A percentile compares a stretch with the other conserved stretches of the same genome.
Evolutionary conservation across 2,113 vertebrate species (phyloP).

Genomic region (Cnemophilus loriae): DNA sequence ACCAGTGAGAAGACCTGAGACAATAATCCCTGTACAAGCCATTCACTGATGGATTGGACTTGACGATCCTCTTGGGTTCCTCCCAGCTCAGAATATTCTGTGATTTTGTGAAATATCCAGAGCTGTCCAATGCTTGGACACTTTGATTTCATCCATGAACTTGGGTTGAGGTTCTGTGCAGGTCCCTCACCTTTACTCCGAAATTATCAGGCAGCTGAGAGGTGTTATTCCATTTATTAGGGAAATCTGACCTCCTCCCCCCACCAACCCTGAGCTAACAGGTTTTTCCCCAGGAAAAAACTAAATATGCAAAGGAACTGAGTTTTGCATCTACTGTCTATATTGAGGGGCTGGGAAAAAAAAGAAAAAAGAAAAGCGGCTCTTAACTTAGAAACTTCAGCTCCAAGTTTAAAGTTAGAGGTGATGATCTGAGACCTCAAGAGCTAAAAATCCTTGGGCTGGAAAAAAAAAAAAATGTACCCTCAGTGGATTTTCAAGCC

Average conservation of each 20-base stretch:
- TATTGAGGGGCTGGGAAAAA: background rate
- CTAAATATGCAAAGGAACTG: background rate
- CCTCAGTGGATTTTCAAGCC: background rate
- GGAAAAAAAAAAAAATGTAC: fast-evolving
- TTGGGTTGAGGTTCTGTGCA: background rate
- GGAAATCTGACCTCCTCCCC: background rate
- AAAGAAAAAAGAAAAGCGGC: background rate
- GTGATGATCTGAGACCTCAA: background rate
- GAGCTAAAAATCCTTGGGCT: background rate
- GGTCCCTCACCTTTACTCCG: background rate
- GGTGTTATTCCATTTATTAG: background rate
- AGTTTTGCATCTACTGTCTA: background rate
- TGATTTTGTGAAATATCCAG: background rate
- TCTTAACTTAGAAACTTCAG: background rate
- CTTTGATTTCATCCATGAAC: background rate
- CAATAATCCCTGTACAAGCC: background rate
- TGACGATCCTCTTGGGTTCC: background rate
- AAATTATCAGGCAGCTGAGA: background rate
- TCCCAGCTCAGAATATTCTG: background rate
- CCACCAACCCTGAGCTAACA: background rate
- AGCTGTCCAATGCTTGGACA: background rate
- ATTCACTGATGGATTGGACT: background rate
- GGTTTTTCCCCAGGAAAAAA: background rate
- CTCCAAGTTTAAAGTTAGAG: background rate
- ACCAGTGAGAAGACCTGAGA: background rate